Evolutionary conservation across 92 coral and sea anemone species (phyloP), one percentile per base, ranked within the genome.

Genomic region (Epizoanthus fatuus): DNA sequence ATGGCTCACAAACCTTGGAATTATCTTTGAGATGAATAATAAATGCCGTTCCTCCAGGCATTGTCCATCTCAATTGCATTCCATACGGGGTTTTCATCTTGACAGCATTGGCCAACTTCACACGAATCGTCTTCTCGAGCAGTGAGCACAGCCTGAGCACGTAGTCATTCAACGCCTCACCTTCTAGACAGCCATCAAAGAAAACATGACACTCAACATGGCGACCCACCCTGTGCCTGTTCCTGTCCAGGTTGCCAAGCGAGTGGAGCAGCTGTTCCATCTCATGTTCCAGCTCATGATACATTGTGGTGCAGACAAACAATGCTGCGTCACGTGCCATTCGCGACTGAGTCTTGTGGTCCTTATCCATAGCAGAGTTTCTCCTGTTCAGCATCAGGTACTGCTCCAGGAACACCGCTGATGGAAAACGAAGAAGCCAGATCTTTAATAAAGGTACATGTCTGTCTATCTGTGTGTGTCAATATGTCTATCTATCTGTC

Each of bases 271-370:
- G 88, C 14, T 94, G 95, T 22, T 92, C 95, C 98, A 94, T 92
- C 45, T 92, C 90, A 15, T 91, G 78, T 25, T 86, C 88, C 55
- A 86, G 81, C 71, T 94, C 98, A 51, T 86, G 98, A 60, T 94
- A 92, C 98, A 94, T 87, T 10, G 98, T 94, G 13, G 98, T 89
- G 57, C 98, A 94, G 40, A 94, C 87, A 71, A 94, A 94, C 74
- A 92, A 58, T 3, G 88, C 65, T 7, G 90, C 75, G 59, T 94
- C 83, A n/a, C 89, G 74, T 8, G 91, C 66, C 59, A 72, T 63
- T 5, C 81, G 47, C 62, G 85, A 44, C 45, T 76, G 88, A 17
- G 81, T 63, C 15, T 69, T 53, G 73, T 83, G 86, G 56, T 72
- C 91, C n/a, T 83, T 87, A 45, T 92, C 90, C 45, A 67, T 74